Evolutionary conservation across 1,140 invertebrate species (phyloP), one percentile per base, ranked within the genome.

Genomic region (Cydia amplana): DNA sequence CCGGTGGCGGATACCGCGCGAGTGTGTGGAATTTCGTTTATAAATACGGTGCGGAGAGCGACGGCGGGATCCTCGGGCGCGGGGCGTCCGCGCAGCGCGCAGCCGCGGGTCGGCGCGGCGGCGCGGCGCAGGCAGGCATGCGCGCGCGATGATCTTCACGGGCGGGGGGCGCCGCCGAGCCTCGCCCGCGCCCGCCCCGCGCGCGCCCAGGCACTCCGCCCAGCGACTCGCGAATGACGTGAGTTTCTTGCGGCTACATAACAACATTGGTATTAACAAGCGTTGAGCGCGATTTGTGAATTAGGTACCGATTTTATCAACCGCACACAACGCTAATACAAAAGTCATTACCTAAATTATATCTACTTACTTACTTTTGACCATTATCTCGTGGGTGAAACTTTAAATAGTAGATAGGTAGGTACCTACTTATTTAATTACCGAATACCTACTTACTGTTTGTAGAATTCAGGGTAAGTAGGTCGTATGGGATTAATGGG

Each of bases 1-100:
- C 89, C 89, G 88, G 85, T 86, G 78, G 82, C 79, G 82, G 85
- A 87, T 87, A 87, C 82, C 84, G 85, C 82, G 83, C 73, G 73
- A 74, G 74, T 55, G 77, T 78, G 84, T 83, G 88, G 91, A 85
- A 91, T 92, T 90, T 81, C 83, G 88, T 88, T 91, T 92, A 92
- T 91, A 91, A 92, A 92, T 92, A 92, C 86, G 84, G 83, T 80
- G 80, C 77, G 78, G 76, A 67, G 73, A 79, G 60, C 60, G 77
- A 14, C 70, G 75, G 64, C 55, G 77, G 43, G 25, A 60, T 64
- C 65, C 43, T 28, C 32, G 77, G 63, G 77, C 73, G 55, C 74
- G 74, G 73, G 72, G 77, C 55, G 55, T n/a, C 25, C 40, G 72
- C 76, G 79, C 77, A 60, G 74, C 60, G 78, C 72, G 70, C 74